Evolutionary conservation across 37 sponge, comb jelly and placozoan genomes (phyloP).

Genomic region (Oscarella lobularis): DNA sequence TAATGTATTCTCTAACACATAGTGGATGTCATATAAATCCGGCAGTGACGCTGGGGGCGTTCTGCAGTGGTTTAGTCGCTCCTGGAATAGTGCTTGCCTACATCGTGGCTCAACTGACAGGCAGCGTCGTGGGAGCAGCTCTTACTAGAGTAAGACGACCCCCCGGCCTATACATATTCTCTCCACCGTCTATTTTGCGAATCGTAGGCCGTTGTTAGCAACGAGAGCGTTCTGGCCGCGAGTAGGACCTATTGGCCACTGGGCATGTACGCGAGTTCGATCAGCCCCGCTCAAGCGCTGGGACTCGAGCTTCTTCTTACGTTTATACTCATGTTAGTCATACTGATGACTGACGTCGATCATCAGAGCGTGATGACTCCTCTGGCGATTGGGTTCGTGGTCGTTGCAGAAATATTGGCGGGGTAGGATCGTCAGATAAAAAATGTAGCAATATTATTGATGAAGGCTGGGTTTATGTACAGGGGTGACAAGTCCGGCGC

Average conservation of each 20-base stretch:
- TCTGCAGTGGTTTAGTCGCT: slow-evolving; percentile 33
- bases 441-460: too few species aligned
- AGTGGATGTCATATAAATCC: slow-evolving; percentile 60
- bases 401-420: slow-evolving; percentile 12
- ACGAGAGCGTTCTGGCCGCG: too few species aligned
- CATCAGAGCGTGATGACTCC: slow-evolving; percentile 1
- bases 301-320: slow-evolving; percentile 36
- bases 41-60: slow-evolving; percentile 37
- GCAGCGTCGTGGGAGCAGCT: slow-evolving; percentile 28
- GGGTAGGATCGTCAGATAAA: too few species aligned
- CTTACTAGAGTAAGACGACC: slow-evolving; percentile 44
- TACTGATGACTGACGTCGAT: background rate
- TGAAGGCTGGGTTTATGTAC: too few species aligned
- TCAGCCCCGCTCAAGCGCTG: slow-evolving; percentile 13
- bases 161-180: too few species aligned
- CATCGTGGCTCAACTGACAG: slow-evolving; percentile 31
- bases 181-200: too few species aligned
- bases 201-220: too few species aligned
- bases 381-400: slow-evolving; percentile 6
- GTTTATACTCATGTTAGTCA: slow-evolving; percentile 18
- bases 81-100: slow-evolving; percentile 18
- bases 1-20: background rate
- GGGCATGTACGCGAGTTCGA: too few species aligned
- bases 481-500: slow-evolving; percentile 36
- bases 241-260: too few species aligned